These are phyloP conservation scores for human DNA, from an alignment of 2,113 vertebrate species.

Conservation along the genomic window GRCh38 chr1:180466001-180466500, in stretches of 20 bases:
- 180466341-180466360: conserved; percentile 25
- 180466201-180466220: background rate
- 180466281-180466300: conserved; percentile 49
- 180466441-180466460: too few relatives aligned
- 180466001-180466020: too few relatives aligned
- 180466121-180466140: too few relatives aligned
- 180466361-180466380: conserved; percentile 35
- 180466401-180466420: background rate
- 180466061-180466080: too few relatives aligned
- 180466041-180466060: too few relatives aligned
- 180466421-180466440: too few relatives aligned
- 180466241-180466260: conserved; percentile 46
- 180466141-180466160: too few relatives aligned
- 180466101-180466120: too few relatives aligned
- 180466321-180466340: conserved; percentile 10
- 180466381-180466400: conserved; percentile 55
- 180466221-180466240: conserved; percentile 31
- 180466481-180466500: background rate
- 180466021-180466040: too few relatives aligned
- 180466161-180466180: too few relatives aligned
- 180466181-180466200: background rate
- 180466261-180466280: conserved; percentile 33
- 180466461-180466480: background rate
- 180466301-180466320: conserved; percentile 44
- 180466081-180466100: too few relatives aligned